Evolutionary conservation across 2,888 invertebrate genomes (phyloP).

Genomic region (Dinocampus coccinellae): DNA sequence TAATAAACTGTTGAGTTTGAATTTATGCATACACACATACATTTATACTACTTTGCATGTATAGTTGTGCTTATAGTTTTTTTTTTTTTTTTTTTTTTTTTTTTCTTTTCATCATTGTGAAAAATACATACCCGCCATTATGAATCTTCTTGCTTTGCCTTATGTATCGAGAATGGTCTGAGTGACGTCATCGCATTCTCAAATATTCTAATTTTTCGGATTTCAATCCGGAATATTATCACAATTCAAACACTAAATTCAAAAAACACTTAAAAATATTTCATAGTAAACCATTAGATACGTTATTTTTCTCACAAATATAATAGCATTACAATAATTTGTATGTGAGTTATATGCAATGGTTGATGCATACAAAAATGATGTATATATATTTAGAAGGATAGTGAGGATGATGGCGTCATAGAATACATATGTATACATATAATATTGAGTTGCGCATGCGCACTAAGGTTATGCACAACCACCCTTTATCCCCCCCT

Average conservation of each 20-base stretch:
- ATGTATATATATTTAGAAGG: no score
- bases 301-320: not conserved
- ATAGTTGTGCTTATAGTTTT: not conserved
- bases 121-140: constrained; percentile 67
- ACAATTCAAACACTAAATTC: not conserved
- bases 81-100: not conserved
- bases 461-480: no score
- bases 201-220: constrained; percentile 13
- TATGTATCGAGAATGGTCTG: constrained; percentile 58
- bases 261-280: not conserved
- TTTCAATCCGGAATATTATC: not conserved
- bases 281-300: not conserved
- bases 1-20: no score
- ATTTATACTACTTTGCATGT: constrained; percentile 35
- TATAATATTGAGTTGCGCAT: no score
- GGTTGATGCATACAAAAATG: not conserved
- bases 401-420: no score
- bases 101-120: constrained; percentile 1
- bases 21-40: not conserved
- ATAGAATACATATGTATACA: no score
- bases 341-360: not conserved
- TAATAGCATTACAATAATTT: not conserved
- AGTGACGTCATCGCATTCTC: constrained; percentile 65
- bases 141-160: constrained; percentile 40
- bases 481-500: no score